Evolutionary conservation across 2,797 vertebrate species (phyloP).

Genomic region (Decapterus maruadsi): DNA sequence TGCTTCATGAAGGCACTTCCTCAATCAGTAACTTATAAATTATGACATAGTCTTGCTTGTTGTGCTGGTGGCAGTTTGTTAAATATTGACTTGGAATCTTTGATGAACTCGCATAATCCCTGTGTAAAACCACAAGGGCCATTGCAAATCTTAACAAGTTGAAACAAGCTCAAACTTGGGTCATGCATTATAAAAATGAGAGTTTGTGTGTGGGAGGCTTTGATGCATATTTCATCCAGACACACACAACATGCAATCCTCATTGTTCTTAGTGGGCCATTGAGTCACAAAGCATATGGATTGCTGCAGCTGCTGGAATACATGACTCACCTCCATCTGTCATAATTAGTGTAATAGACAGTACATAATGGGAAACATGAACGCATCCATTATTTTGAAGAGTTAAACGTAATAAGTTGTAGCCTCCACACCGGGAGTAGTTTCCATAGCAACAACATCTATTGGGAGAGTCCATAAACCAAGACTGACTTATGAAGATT

Average conservation of each 20-base stretch:
- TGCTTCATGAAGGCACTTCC: constrained; percentile 11
- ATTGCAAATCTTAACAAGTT: constrained; percentile 18
- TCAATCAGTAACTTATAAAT: constrained; percentile 47
- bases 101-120: constrained; percentile 7
- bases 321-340: constrained; percentile 41
- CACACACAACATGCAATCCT: constrained; percentile 12
- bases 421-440: constrained; percentile 17
- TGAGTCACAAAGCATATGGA: constrained; percentile 30
- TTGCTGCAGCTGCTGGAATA: constrained; percentile 45
- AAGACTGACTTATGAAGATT: constrained; percentile 48
- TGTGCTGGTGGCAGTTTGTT: constrained; percentile 20
- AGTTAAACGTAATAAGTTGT: constrained; percentile 9
- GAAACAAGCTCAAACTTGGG: constrained; percentile 27
- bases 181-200: constrained; percentile 24
- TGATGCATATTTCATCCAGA: constrained; percentile 23
- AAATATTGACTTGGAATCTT: constrained; percentile 44
- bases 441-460: constrained; percentile 43
- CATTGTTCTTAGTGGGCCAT: constrained; percentile 9
- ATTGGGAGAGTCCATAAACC: constrained; percentile 55
- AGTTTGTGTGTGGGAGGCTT: constrained; percentile 5
- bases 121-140: neutral
- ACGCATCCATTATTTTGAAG: constrained; percentile 8
- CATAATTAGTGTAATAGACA: constrained; percentile 7
- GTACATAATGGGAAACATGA: constrained; percentile 4
- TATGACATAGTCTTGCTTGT: constrained; percentile 13